A percentile compares a stretch with the other conserved stretches of the same genome.
Evolutionary conservation across 2,888 invertebrate species (phyloP).

Genomic region (Bombylius major): DNA sequence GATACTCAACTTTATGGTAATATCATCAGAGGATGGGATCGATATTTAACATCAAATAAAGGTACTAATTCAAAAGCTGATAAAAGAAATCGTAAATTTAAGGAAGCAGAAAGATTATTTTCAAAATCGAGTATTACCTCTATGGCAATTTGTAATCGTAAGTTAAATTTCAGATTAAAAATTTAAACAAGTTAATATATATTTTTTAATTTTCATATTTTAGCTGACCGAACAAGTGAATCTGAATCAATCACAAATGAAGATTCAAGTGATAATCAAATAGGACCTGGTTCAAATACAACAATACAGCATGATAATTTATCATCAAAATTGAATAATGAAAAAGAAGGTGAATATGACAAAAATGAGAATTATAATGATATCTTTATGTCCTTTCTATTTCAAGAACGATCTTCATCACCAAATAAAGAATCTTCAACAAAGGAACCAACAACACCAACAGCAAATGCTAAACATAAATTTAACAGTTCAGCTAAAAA

Average conservation of each 20-base stretch:
- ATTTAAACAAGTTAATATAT: background rate
- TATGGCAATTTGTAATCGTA: slow-evolving; percentile 76
- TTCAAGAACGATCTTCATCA: slow-evolving; percentile 18
- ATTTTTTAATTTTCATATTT: slow-evolving; percentile 20
- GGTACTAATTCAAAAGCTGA: slow-evolving; percentile 91
- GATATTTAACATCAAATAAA: slow-evolving; percentile 87
- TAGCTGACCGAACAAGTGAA: slow-evolving; percentile 76
- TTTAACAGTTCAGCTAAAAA: slow-evolving; percentile 46
- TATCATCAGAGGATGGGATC: slow-evolving; percentile 96
- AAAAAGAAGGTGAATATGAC: slow-evolving; percentile 20
- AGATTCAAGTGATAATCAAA: slow-evolving; percentile 58
- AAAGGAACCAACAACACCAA: slow-evolving; percentile 28
- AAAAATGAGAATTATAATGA: background rate
- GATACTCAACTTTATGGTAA: slow-evolving; percentile 98
- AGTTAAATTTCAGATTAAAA: slow-evolving; percentile 29
- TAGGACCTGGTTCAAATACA: slow-evolving; percentile 35
- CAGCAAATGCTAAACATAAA: slow-evolving; percentile 41
- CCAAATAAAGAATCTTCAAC: slow-evolving; percentile 25
- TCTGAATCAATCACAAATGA: slow-evolving; percentile 75
- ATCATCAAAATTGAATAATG: slow-evolving; percentile 25
- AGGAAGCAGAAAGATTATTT: slow-evolving; percentile 92
- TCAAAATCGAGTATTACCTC: slow-evolving; percentile 97
- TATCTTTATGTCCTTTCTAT: background rate
- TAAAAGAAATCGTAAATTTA: slow-evolving; percentile 91
- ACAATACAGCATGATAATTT: slow-evolving; percentile 30